A percentile compares a stretch with the other conserved stretches of the same genome.
These are phyloP conservation scores for Cygnus atratus DNA, from an alignment of 2,113 vertebrate species.

Conservation along the genomic window DNA sequence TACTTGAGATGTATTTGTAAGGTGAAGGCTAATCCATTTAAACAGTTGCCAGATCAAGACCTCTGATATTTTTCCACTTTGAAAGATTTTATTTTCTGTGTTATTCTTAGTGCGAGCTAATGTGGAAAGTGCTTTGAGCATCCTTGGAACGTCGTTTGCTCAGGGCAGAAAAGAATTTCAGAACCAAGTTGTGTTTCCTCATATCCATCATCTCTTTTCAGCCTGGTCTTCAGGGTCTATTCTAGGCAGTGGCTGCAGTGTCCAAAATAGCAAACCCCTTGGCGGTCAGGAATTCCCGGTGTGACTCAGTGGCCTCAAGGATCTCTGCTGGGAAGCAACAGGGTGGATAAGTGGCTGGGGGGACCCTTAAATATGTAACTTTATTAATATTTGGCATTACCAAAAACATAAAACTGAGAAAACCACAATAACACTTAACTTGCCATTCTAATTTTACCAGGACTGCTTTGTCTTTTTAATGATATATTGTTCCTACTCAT, in stretches of 20 bases:
- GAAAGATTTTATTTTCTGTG: not conserved
- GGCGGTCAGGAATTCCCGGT: not conserved
- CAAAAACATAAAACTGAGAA: not conserved
- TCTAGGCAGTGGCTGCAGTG: not conserved
- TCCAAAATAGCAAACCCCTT: not conserved
- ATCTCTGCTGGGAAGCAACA: not conserved
- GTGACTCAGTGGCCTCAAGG: not conserved
- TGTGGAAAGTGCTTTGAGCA: not conserved
- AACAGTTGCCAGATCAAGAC: not conserved
- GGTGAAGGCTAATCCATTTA: not conserved
- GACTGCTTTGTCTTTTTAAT: not conserved
- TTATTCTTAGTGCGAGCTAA: not conserved
- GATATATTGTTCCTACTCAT: not conserved
- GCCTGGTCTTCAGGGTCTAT: not conserved
- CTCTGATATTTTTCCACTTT: not conserved
- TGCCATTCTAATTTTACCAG: not conserved
- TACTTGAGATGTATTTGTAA: not conserved
- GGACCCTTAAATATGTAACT: not conserved
- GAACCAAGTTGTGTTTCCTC: not conserved
- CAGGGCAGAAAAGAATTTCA: not conserved
- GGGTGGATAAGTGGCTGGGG: not conserved
- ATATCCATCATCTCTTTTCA: not conserved
- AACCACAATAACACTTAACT: not conserved
- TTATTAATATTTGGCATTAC: not conserved
- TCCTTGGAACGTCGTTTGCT: not conserved